A percentile compares a stretch with the other conserved stretches of the same genome.
Evolutionary conservation across 2,113 vertebrate species (phyloP).

Genomic region (Corynorhinus townsendii): DNA sequence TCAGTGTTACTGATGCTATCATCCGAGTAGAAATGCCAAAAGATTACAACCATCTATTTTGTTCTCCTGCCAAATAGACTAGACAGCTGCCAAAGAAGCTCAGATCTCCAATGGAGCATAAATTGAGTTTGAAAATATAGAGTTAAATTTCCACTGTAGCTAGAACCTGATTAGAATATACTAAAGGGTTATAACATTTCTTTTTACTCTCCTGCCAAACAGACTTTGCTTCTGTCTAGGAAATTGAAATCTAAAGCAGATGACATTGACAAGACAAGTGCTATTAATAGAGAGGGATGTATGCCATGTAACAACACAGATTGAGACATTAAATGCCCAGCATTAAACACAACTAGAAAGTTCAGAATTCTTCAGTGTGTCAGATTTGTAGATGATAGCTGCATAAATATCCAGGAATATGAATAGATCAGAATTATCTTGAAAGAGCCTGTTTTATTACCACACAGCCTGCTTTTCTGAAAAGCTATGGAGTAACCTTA

Average conservation of each 20-base stretch:
- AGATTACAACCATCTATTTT: background rate
- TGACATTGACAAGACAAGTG: conserved; percentile 28
- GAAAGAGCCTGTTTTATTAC: background rate
- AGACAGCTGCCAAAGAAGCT: background rate
- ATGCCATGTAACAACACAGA: background rate
- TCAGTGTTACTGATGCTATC: background rate
- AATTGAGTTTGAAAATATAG: background rate
- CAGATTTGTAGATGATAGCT: background rate
- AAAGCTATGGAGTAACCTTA: background rate
- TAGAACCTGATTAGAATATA: background rate
- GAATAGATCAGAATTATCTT: background rate
- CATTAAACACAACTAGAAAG: background rate
- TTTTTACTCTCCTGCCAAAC: conserved; percentile 14
- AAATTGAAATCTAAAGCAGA: conserved; percentile 49
- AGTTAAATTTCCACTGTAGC: conserved; percentile 5
- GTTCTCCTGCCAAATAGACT: background rate
- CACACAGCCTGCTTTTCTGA: background rate
- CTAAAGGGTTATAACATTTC: background rate
- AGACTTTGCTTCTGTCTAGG: background rate
- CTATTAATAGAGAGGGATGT: background rate
- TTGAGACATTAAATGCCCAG: background rate
- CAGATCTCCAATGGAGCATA: background rate
- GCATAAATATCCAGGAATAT: background rate
- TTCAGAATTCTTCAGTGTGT: background rate
- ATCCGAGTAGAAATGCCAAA: background rate